Percentiles rank a stretch among this genome's conserved stretches.
Evolutionary conservation across 2,888 invertebrate genomes (phyloP).

Genomic region (Gandaritis pyraliata): DNA sequence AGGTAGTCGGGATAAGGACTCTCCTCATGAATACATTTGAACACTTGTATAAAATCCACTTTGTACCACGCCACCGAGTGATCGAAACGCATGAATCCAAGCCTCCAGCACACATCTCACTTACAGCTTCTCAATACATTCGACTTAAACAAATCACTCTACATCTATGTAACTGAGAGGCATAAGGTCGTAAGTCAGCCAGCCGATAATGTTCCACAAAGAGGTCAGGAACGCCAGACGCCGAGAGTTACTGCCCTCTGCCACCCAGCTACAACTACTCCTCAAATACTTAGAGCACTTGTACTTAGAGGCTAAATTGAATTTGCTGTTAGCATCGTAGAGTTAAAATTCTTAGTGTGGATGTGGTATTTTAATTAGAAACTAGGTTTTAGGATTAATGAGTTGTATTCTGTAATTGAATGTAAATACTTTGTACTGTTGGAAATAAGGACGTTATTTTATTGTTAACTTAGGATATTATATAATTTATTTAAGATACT

Average conservation of each 20-base stretch:
- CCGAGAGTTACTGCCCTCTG: slow-evolving; percentile 74
- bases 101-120: slow-evolving; percentile 84
- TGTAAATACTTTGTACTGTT: slow-evolving; percentile 41
- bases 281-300: slow-evolving; percentile 76
- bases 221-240: slow-evolving; percentile 47
- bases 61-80: slow-evolving; percentile 84
- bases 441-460: slow-evolving; percentile 14
- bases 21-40: slow-evolving; percentile 72
- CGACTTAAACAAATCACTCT: slow-evolving; percentile 73
- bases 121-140: slow-evolving; percentile 82
- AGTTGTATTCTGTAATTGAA: slow-evolving; percentile 40
- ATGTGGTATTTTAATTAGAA: slow-evolving; percentile 72
- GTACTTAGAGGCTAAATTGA: slow-evolving; percentile 79
- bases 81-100: slow-evolving; percentile 82
- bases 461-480: slow-evolving; percentile 7
- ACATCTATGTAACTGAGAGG: slow-evolving; percentile 79
- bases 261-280: slow-evolving; percentile 77
- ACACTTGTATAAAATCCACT: slow-evolving; percentile 79
- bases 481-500: slow-evolving; percentile 27
- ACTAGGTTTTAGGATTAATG: slow-evolving; percentile 57
- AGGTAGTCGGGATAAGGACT: slow-evolving; percentile 66
- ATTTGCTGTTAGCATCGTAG: slow-evolving; percentile 79
- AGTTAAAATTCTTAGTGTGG: slow-evolving; percentile 72
- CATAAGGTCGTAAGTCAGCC: slow-evolving; percentile 67
- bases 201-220: slow-evolving; percentile 36